Evolutionary conservation across 1,140 invertebrate species (phyloP).

Genomic region (Aphaenogaster ashmeadi): DNA sequence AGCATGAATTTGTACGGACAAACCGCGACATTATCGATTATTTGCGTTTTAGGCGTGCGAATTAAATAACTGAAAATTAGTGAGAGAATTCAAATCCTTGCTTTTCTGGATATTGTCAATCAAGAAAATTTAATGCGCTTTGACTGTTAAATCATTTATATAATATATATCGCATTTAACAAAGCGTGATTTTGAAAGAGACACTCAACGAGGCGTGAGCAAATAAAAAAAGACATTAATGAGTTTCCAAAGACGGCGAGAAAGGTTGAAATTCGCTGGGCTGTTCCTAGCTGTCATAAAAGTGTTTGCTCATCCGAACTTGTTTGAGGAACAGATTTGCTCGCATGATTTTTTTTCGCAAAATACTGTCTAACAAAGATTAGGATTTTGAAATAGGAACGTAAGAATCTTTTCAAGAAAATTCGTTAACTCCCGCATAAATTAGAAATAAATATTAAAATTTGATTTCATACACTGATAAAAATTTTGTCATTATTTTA

Average conservation of each 20-base stretch:
- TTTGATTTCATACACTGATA: too few relatives aligned
- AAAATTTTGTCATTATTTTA: too few relatives aligned
- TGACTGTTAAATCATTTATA: background rate
- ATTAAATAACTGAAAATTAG: background rate
- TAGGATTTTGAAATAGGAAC: background rate
- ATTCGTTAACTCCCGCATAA: background rate
- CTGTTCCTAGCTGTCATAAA: slow-evolving; percentile 1
- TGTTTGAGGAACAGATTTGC: slow-evolving; percentile 24
- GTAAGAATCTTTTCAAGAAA: background rate
- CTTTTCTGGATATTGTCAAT: background rate
- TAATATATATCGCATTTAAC: background rate
- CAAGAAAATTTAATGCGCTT: background rate
- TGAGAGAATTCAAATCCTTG: background rate
- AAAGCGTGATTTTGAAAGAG: slow-evolving; percentile 14
- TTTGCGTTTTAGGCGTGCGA: slow-evolving; percentile 18
- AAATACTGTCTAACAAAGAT: background rate
- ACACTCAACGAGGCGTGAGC: slow-evolving; percentile 17
- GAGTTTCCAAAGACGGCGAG: slow-evolving; percentile 13
- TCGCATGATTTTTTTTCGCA: background rate
- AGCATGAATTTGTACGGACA: slow-evolving; percentile 1
- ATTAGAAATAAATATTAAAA: background rate
- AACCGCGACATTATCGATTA: slow-evolving; percentile 28
- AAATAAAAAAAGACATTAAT: slow-evolving; percentile 12
- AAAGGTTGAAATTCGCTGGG: slow-evolving; percentile 45
- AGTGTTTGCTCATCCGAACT: slow-evolving; percentile 36